phyloP scores from a whole-genome alignment of 1,140 invertebrate species.

The Tribolium castaneum region DNA sequence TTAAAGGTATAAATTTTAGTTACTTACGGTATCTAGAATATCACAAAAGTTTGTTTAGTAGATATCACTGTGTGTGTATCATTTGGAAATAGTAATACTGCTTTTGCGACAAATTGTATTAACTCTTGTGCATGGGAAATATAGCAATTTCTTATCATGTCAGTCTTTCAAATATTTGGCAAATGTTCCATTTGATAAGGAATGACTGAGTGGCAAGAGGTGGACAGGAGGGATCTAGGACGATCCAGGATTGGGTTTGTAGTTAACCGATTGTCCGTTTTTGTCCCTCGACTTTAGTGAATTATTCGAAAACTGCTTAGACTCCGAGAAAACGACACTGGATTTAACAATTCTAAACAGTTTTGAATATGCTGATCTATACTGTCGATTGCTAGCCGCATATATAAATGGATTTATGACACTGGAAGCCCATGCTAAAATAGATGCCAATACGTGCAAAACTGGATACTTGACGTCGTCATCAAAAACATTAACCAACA shows the following conservation, averaged over 20 bases:
- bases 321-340: constrained; percentile 55
- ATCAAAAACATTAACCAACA: constrained; percentile 87
- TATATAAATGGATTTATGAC: constrained; percentile 91
- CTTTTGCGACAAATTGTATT: constrained; percentile 9
- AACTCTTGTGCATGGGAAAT: not conserved
- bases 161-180: constrained; percentile 28
- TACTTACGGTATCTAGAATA: constrained; percentile 15
- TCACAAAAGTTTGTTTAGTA: constrained; percentile 12
- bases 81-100: constrained; percentile 24
- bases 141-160: not conserved
- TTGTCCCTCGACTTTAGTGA: constrained; percentile 51
- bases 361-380: constrained; percentile 79
- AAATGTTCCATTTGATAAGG: constrained; percentile 21
- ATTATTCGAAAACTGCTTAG: constrained; percentile 50
- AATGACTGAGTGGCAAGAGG: constrained; percentile 28
- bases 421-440: constrained; percentile 86
- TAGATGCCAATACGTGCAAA: constrained; percentile 82
- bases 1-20: not conserved
- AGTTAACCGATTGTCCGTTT: constrained; percentile 51
- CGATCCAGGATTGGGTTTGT: constrained; percentile 45
- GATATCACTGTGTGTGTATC: constrained; percentile 1
- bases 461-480: constrained; percentile 77
- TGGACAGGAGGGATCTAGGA: not conserved
- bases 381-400: constrained; percentile 86
- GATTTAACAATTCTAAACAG: constrained; percentile 65